A percentile compares a stretch with the other conserved stretches of the same genome.
phyloP scores from a whole-genome alignment of 2,113 vertebrate species.

The Parotia lawesii region DNA sequence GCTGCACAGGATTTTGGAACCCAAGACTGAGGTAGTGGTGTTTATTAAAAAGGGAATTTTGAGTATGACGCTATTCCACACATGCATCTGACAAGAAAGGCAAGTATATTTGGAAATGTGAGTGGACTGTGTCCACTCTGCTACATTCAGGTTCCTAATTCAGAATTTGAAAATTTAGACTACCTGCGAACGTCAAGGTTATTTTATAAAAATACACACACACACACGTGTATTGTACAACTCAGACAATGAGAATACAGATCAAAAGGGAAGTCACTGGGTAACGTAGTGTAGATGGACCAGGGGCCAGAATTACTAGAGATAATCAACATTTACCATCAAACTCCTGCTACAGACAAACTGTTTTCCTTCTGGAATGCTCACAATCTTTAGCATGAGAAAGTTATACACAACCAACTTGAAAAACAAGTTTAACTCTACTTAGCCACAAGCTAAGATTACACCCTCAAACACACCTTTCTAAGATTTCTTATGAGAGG shows the following conservation, averaged over 20 bases:
- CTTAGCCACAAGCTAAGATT: slow-evolving; percentile 71
- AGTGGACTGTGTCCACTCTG: background rate
- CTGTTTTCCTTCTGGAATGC: slow-evolving; percentile 67
- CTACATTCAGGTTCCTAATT: background rate
- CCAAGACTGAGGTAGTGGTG: too few species aligned
- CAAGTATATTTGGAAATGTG: background rate
- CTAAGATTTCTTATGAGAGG: slow-evolving; percentile 64
- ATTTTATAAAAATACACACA: background rate
- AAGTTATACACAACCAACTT: slow-evolving; percentile 75
- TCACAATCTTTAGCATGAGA: slow-evolving; percentile 74
- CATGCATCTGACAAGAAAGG: background rate
- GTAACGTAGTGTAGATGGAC: background rate
- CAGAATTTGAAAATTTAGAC: background rate
- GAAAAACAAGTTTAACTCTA: slow-evolving; percentile 78
- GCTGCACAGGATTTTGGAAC: background rate
- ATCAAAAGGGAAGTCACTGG: background rate
- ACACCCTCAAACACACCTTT: slow-evolving; percentile 76
- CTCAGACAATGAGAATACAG: background rate
- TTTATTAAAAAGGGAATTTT: background rate
- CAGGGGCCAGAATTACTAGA: slow-evolving; percentile 15
- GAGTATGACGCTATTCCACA: background rate
- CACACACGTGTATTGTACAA: background rate
- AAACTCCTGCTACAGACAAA: slow-evolving; percentile 18
- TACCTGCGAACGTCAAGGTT: background rate
- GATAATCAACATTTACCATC: slow-evolving; percentile 61